phyloP scores from a whole-genome alignment of 1,140 invertebrate genomes.

The Elysia chlorotica region DNA sequence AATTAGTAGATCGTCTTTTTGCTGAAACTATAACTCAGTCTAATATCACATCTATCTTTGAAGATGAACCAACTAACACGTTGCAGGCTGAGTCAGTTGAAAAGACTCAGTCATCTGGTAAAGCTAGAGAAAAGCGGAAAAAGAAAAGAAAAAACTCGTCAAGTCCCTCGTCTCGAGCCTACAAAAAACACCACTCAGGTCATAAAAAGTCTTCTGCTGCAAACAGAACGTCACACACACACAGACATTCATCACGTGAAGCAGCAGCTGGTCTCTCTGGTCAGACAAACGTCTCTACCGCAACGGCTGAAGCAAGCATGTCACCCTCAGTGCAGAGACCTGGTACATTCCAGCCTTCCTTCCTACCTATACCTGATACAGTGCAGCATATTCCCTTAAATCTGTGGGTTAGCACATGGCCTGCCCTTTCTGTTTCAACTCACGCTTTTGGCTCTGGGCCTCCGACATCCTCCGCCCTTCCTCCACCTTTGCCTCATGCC shows the following conservation, averaged over 20 bases:
- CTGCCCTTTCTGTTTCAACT: conserved; percentile 1
- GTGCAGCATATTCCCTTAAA: conserved; percentile 19
- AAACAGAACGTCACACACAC: background rate
- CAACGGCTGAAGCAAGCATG: too few species aligned
- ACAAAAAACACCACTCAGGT: conserved; percentile 44
- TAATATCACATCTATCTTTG: background rate
- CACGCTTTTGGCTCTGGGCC: too few species aligned
- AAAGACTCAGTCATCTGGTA: conserved; percentile 10
- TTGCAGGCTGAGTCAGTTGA: conserved; percentile 5
- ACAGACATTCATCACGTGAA: background rate
- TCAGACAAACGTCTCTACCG: background rate
- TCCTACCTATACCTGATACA: conserved; percentile 1
- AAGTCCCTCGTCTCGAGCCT: conserved; percentile 15
- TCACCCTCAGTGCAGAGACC: background rate
- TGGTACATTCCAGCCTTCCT: conserved; percentile 4
- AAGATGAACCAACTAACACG: background rate
- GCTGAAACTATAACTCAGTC: background rate
- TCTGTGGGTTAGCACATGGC: conserved; percentile 19
- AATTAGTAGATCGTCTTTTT: background rate
- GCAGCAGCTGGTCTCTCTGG: background rate
- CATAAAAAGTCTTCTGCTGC: conserved; percentile 34
- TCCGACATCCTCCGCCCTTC: conserved; percentile 2
- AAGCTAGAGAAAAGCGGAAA: conserved; percentile 23
- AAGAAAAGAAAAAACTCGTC: conserved; percentile 26
- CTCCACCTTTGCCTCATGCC: background rate